These are phyloP conservation scores for Mactra quadrangularis DNA, from an alignment of 1,140 invertebrate species.

Conservation along the genomic window DNA sequence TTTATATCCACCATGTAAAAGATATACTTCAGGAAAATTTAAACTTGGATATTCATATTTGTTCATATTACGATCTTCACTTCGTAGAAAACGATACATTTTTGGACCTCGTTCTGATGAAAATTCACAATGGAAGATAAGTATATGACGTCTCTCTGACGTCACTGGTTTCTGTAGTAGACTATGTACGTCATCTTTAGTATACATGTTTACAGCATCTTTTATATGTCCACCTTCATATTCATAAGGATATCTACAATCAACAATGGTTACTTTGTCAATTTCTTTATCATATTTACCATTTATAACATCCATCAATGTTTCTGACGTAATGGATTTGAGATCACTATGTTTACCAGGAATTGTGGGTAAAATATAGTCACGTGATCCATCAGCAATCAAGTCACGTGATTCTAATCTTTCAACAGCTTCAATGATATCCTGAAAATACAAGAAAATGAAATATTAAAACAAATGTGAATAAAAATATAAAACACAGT, in stretches of 20 bases:
- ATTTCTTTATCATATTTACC: slow-evolving; percentile 63
- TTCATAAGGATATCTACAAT: slow-evolving; percentile 96
- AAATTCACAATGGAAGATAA: slow-evolving; percentile 99
- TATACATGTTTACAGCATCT: slow-evolving; percentile 92
- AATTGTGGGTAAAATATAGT: slow-evolving; percentile 88
- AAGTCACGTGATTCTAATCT: slow-evolving; percentile 8
- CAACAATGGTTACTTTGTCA: slow-evolving; percentile 82
- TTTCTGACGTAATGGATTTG: slow-evolving; percentile 90
- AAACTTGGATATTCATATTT: slow-evolving; percentile 13
- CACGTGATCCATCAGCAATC: slow-evolving; percentile 45
- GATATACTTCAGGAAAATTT: slow-evolving; percentile 30
- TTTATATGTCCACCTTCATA: slow-evolving; percentile 96
- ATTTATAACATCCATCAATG: slow-evolving; percentile 80
- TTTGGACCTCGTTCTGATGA: slow-evolving; percentile 90
- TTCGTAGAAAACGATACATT: slow-evolving; percentile 36
- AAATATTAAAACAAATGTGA: no score
- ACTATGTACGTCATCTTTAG: slow-evolving; percentile 87
- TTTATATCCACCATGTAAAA: slow-evolving; percentile 32
- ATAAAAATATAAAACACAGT: no score
- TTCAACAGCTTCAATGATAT: slow-evolving; percentile 36
- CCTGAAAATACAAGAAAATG: slow-evolving; percentile 2
- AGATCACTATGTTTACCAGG: slow-evolving; percentile 91
- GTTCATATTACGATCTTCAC: slow-evolving; percentile 9
- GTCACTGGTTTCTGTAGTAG: slow-evolving; percentile 68
- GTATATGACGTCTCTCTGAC: slow-evolving; percentile 86